phyloP scores from a whole-genome alignment of 1,140 invertebrate genomes.

The Cydia pomonella region DNA sequence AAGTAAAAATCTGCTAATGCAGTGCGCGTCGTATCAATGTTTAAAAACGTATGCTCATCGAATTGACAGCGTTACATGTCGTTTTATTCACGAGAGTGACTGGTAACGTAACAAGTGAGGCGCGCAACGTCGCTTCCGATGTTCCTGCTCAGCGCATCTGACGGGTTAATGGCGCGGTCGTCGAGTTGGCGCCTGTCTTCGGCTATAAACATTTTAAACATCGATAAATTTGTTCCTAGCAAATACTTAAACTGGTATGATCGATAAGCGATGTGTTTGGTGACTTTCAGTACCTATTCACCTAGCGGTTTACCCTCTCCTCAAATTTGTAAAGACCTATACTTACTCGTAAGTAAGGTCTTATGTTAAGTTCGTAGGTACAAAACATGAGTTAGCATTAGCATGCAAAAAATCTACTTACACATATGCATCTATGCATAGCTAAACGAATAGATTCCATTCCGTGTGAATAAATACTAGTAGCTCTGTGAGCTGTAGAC shows the following conservation, averaged over 20 bases:
- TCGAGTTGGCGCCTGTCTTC: not conserved
- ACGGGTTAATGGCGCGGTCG: constrained; percentile 24
- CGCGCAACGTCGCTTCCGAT: constrained; percentile 1
- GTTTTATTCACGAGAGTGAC: constrained; percentile 1
- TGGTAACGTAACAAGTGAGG: constrained; percentile 10
- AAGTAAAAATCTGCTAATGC: too few relatives aligned
- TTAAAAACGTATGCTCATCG: not conserved
- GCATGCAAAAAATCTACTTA: too few relatives aligned
- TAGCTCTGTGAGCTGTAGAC: too few relatives aligned
- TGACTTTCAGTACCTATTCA: not conserved
- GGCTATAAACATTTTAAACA: not conserved
- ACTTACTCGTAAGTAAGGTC: too few relatives aligned
- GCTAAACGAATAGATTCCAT: too few relatives aligned
- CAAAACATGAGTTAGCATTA: too few relatives aligned
- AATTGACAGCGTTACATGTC: constrained; percentile 10
- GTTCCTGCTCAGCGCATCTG: not conserved
- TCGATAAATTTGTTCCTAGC: too few relatives aligned
- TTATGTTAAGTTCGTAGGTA: too few relatives aligned
- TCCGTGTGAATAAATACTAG: too few relatives aligned
- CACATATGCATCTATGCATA: too few relatives aligned
- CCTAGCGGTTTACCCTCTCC: not conserved
- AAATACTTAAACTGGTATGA: too few relatives aligned
- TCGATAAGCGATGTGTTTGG: not conserved
- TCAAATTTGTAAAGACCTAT: not conserved
- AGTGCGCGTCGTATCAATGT: not conserved